Base-by-base conservation (phyloP, 2,888 invertebrate species). In the Sarcophaga variegata region DNA sequence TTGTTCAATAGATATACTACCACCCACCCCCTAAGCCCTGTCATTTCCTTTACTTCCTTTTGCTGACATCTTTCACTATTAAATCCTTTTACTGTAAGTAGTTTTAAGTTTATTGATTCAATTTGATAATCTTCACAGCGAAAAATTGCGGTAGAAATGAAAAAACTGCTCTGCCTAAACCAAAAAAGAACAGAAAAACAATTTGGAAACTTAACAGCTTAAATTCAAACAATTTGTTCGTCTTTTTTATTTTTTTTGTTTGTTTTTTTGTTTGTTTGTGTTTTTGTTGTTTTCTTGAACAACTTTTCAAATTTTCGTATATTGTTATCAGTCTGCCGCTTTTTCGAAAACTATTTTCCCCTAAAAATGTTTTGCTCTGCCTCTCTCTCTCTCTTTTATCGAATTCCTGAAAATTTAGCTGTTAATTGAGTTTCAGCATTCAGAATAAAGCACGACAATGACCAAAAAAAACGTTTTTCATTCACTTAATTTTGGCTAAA, bases 401-500 rank as follows among this genome's bases (percentile, higher is more conserved):
- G 77, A 81, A 81, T 86, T 72, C 69, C 22, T 45, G 47, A 74
- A 72, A 72, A 83, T 81, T 78, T 83, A 64, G 77, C 70, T 78
- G 81, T 83, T 88, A 86, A 86, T 88, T 86, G 78, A 78, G 74
- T 81, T 88, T 71, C 37, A 45, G 47, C 27, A 78, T 67, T 47
- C 66, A 62, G 60, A 74, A 59, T 66, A 81, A 79, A 14, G 20
- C 37, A 1, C 6, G 37, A 37, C 37, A 37, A 37, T 37, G 49
- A 66, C 25, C 20, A 70, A 85, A 83, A 84, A 17, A 8, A 37
- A 37, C 37, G 37, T 10, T 37, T 37, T 37, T 37, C 64, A 59
- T 72, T 77, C 79, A 85, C 88, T 88, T 85, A 82, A 87, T 87
- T 86, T 87, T 87, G 84, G 81, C 75, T 79, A 47, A 83, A 84